Conservation (phyloP, 2,113 vertebrate species). For the Pica pica region DNA sequence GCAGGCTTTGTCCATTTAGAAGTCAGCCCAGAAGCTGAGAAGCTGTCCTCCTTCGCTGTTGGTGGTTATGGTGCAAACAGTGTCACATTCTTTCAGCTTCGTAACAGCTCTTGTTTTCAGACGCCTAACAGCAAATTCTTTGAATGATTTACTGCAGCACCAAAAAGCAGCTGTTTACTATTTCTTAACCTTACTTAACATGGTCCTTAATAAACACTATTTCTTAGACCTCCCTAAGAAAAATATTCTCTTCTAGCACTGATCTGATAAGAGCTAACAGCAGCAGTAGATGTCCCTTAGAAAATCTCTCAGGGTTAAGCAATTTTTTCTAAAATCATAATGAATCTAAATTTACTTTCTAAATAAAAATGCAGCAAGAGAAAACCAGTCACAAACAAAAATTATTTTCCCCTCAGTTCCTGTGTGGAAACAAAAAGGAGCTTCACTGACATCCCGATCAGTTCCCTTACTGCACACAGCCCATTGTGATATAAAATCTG, state of each 20-base stretch:
- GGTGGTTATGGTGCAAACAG: neutral
- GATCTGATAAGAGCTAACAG: neutral
- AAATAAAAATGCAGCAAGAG: neutral
- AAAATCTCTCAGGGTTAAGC: neutral
- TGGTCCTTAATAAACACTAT: neutral
- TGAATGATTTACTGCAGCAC: neutral
- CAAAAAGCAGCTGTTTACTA: neutral
- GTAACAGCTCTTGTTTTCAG: neutral
- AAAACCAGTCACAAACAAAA: neutral
- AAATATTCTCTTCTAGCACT: neutral
- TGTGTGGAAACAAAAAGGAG: neutral
- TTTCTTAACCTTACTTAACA: neutral
- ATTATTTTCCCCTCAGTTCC: neutral
- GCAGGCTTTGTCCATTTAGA: neutral
- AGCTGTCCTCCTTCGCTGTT: neutral
- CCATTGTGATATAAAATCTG: neutral
- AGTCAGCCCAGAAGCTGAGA: neutral
- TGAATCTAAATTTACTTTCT: neutral
- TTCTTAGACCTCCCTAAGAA: neutral
- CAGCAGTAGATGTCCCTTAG: neutral
- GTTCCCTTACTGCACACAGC: neutral
- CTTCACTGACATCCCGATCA: neutral
- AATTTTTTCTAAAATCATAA: neutral
- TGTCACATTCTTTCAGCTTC: constrained; percentile 1
- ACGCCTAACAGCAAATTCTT: neutral